phyloP scores from a whole-genome alignment of 2,888 invertebrate genomes.

The Caenorhabditis parvicauda region DNA sequence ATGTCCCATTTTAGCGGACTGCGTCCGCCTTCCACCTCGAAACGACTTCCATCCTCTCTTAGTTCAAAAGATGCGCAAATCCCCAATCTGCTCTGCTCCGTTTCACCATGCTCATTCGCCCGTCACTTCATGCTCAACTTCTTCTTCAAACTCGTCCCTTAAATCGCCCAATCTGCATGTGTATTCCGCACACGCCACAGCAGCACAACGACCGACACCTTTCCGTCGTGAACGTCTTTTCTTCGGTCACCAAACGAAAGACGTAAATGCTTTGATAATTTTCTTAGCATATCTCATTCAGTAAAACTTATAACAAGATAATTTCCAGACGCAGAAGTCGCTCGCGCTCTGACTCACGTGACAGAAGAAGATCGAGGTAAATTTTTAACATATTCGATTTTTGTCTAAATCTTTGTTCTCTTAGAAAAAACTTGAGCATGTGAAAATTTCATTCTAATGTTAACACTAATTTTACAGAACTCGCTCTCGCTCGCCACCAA shows the following conservation, averaged over 20 bases:
- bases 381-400: too few species aligned
- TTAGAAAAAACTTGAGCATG: too few species aligned
- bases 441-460: too few species aligned
- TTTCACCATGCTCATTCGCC: slow-evolving; percentile 18
- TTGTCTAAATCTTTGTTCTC: too few species aligned
- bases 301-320: background rate
- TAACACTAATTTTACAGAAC: too few species aligned
- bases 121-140: slow-evolving; percentile 12
- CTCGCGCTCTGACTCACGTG: too few species aligned
- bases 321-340: too few species aligned
- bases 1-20: slow-evolving; percentile 39
- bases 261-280: background rate
- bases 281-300: background rate
- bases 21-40: slow-evolving; percentile 20
- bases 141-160: slow-evolving; percentile 3
- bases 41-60: slow-evolving; percentile 28
- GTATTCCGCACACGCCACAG: slow-evolving; percentile 14
- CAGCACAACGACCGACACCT: slow-evolving; percentile 16
- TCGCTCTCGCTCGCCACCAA: too few species aligned
- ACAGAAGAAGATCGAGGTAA: too few species aligned
- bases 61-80: too few species aligned
- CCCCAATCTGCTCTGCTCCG: slow-evolving; percentile 17
- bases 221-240: slow-evolving; percentile 15
- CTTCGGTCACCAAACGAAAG: too few species aligned
- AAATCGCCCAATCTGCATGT: slow-evolving; percentile 11